Conservation (phyloP, 2,113 vertebrate genomes). For the Zapus hudsonius region DNA sequence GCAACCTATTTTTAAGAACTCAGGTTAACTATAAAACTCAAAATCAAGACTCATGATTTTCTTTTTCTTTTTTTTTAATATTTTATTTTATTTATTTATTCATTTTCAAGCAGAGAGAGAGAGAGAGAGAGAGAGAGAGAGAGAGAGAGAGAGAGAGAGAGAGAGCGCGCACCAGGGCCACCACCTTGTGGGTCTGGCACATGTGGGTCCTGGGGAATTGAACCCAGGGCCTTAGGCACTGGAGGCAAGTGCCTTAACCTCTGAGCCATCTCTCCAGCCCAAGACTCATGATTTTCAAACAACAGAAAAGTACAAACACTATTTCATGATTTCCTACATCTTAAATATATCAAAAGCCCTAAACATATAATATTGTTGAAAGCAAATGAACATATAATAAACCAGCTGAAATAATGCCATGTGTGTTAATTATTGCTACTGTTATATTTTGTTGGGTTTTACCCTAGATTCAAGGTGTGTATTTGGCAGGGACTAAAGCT, state of each 20-base stretch:
- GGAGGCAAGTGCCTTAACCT: too few relatives aligned
- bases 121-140: too few relatives aligned
- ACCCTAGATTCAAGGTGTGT: not conserved
- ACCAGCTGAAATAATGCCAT: not conserved
- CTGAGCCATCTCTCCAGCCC: too few relatives aligned
- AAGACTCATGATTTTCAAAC: not conserved
- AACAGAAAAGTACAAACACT: not conserved
- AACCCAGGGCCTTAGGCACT: too few relatives aligned
- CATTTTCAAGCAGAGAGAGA: too few relatives aligned
- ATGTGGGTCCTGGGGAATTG: too few relatives aligned
- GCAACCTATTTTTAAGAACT: slow-evolving; percentile 30
- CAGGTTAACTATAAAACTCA: slow-evolving; percentile 43
- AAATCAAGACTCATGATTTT: not conserved
- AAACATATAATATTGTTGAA: not conserved
- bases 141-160: too few relatives aligned
- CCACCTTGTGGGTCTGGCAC: too few relatives aligned
- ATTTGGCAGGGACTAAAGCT: not conserved
- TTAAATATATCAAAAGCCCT: not conserved
- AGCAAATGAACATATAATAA: slow-evolving; percentile 33
- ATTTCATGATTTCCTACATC: not conserved
- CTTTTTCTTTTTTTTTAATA: too few relatives aligned
- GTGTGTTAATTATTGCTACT: not conserved
- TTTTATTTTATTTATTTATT: too few relatives aligned
- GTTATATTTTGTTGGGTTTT: not conserved
- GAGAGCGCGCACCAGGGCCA: too few relatives aligned